These are phyloP conservation scores for Clamator glandarius DNA, from an alignment of 2,797 vertebrate species.

Conservation along the genomic window DNA sequence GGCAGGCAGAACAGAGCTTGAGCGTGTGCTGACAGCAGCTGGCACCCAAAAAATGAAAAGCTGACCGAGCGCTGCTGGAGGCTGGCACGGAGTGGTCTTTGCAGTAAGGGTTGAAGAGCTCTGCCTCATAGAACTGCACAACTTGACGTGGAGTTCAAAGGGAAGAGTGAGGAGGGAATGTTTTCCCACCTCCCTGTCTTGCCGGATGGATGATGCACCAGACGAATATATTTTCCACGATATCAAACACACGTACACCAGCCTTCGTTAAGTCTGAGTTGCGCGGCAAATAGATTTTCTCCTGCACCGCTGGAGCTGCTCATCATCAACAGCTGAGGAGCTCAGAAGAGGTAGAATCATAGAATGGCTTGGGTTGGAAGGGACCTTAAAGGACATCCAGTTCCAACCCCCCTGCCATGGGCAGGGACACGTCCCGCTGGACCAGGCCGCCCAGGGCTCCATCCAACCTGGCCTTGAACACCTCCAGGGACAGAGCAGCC, in stretches of 20 bases:
- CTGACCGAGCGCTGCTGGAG: not conserved
- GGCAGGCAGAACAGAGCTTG: conserved; percentile 38
- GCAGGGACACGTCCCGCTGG: too few relatives aligned
- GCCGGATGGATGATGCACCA: not conserved
- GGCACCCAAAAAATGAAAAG: not conserved
- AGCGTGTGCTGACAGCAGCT: not conserved
- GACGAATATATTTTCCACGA: not conserved
- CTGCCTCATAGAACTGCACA: not conserved
- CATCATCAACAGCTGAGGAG: not conserved
- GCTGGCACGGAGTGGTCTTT: not conserved
- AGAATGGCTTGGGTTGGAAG: too few relatives aligned
- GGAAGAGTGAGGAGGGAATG: not conserved
- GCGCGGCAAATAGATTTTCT: not conserved
- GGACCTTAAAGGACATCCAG: too few relatives aligned
- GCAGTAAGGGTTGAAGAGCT: not conserved
- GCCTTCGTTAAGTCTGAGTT: not conserved
- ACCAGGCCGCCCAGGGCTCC: too few relatives aligned
- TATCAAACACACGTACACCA: not conserved
- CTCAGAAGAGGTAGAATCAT: not conserved
- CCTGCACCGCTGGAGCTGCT: not conserved
- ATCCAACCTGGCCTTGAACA: too few relatives aligned
- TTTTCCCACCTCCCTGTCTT: not conserved
- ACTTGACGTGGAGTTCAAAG: not conserved
- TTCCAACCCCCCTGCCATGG: too few relatives aligned
- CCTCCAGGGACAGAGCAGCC: too few relatives aligned